phyloP scores from a whole-genome alignment of 2,888 invertebrate genomes.

The Rotaria sp. region DNA sequence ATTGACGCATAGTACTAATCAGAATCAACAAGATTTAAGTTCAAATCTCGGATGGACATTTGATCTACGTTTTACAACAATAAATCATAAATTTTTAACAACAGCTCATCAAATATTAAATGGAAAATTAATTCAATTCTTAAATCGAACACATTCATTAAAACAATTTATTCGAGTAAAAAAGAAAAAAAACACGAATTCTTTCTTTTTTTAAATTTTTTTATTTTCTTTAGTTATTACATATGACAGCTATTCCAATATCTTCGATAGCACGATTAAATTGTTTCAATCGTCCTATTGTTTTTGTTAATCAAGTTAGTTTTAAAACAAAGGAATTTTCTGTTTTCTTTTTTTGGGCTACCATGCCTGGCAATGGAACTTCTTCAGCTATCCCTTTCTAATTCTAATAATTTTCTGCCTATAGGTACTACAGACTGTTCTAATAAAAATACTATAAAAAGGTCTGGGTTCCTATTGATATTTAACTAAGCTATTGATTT shows the following conservation, averaged over 20 bases:
- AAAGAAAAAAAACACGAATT: too few relatives aligned
- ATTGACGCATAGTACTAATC: background rate
- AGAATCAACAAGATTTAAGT: background rate
- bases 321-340: background rate
- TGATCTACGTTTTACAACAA: background rate
- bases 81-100: background rate
- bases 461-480: too few relatives aligned
- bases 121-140: background rate
- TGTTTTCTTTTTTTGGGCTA: too few relatives aligned
- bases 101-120: background rate
- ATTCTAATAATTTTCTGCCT: too few relatives aligned
- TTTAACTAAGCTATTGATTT: too few relatives aligned
- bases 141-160: constrained; percentile 15
- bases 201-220: background rate
- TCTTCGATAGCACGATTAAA: background rate
- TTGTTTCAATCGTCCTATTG: background rate
- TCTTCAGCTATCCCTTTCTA: too few relatives aligned
- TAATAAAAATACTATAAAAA: too few relatives aligned
- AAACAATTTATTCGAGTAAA: constrained; percentile 14
- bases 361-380: too few relatives aligned
- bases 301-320: background rate
- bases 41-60: background rate
- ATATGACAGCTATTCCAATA: constrained; percentile 20
- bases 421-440: too few relatives aligned
- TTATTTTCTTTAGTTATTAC: background rate